These are phyloP conservation scores for Chloromyia formosa DNA, from an alignment of 2,888 invertebrate species.

Conservation along the genomic window DNA sequence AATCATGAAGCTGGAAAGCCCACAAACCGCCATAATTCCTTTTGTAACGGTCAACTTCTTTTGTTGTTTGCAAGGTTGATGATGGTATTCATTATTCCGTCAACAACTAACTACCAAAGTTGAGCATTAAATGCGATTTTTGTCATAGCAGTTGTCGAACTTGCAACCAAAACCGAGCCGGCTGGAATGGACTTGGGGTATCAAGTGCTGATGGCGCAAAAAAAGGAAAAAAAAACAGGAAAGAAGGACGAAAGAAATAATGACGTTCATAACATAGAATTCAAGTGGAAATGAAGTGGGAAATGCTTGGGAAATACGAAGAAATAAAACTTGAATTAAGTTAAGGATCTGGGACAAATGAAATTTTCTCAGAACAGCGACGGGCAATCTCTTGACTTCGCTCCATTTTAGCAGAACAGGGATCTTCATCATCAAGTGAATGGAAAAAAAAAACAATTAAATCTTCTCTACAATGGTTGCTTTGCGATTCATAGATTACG, in stretches of 20 bases:
- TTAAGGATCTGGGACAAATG: background rate
- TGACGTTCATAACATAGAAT: background rate
- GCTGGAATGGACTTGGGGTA: too few species aligned
- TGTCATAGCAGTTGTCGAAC: background rate
- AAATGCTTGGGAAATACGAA: background rate
- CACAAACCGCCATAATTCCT: background rate
- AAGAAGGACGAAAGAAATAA: background rate
- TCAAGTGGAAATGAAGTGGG: constrained; percentile 10
- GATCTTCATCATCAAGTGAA: too few species aligned
- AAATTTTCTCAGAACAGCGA: background rate
- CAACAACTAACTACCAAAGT: constrained; percentile 7
- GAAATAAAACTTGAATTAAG: background rate
- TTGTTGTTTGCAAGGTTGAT: background rate
- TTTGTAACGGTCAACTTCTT: constrained; percentile 1
- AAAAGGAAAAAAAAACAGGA: background rate
- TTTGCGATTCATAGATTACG: too few species aligned
- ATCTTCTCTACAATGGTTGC: too few species aligned
- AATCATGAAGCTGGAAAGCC: background rate
- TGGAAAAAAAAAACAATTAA: too few species aligned
- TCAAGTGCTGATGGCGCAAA: background rate
- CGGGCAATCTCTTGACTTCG: background rate
- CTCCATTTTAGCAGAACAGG: too few species aligned
- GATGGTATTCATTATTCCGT: constrained; percentile 1
- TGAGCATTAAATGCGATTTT: background rate
- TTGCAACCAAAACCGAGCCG: background rate